A percentile compares a stretch with the other conserved stretches of the same genome.
phyloP scores from a whole-genome alignment of 2,797 vertebrate species.

The Squalus acanthias region DNA sequence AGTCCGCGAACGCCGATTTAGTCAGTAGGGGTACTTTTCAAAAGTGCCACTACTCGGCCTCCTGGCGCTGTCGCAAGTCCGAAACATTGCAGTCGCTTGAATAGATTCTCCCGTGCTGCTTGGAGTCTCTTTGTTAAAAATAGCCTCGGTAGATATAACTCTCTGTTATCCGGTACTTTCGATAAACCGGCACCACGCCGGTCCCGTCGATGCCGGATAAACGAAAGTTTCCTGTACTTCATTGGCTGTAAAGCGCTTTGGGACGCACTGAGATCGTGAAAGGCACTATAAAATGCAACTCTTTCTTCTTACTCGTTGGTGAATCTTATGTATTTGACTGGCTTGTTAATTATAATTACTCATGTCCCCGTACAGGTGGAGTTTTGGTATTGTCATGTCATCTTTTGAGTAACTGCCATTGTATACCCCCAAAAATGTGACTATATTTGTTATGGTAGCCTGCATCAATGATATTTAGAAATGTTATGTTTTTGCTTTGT shows the following conservation, averaged over 20 bases:
- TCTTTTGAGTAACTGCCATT: neutral
- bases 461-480: neutral
- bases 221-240: too few relatives aligned
- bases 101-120: too few relatives aligned
- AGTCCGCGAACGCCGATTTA: too few relatives aligned
- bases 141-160: too few relatives aligned
- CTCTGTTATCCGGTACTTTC: too few relatives aligned
- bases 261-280: neutral
- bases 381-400: neutral
- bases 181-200: too few relatives aligned
- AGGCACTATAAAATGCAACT: neutral
- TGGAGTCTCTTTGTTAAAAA: too few relatives aligned
- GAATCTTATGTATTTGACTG: neutral
- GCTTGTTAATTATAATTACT: neutral
- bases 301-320: neutral
- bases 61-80: too few relatives aligned
- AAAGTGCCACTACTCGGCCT: too few relatives aligned
- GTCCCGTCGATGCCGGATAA: too few relatives aligned
- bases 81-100: too few relatives aligned
- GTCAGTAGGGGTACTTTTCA: too few relatives aligned
- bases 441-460: neutral
- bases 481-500: slow-evolving; percentile 47
- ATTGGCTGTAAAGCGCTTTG: neutral
- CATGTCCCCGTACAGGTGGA: neutral
- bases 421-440: neutral